These are phyloP conservation scores for Pseudonaja textilis DNA, from an alignment of 2,113 vertebrate genomes.

Conservation along the genomic window DNA sequence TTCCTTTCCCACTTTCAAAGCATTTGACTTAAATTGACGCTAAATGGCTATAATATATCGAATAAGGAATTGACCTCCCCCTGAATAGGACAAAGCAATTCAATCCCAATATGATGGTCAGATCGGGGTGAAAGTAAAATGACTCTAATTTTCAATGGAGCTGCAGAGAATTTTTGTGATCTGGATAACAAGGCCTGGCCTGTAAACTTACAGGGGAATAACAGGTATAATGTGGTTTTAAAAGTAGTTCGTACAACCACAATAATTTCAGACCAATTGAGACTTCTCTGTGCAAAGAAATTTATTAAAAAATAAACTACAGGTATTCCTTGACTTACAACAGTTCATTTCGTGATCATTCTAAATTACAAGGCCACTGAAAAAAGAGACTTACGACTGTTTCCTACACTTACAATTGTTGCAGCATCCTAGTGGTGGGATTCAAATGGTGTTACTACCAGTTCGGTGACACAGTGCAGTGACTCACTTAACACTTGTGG, in stretches of 20 bases:
- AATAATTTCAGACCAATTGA: background rate
- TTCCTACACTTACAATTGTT: background rate
- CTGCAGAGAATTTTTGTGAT: background rate
- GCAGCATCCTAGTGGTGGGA: background rate
- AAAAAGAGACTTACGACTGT: background rate
- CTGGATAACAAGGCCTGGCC: background rate
- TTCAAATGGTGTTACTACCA: too few species aligned
- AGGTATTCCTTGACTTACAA: background rate
- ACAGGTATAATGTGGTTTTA: background rate
- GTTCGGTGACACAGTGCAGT: background rate
- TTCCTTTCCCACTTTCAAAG: background rate
- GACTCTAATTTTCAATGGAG: background rate
- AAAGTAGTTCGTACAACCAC: background rate
- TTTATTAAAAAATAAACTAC: background rate
- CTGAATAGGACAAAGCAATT: constrained; percentile 11
- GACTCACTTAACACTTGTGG: background rate
- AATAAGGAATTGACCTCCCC: background rate
- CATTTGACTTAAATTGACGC: background rate
- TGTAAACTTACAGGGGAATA: background rate
- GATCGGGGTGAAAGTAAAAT: background rate
- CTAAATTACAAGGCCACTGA: background rate
- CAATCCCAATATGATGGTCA: background rate
- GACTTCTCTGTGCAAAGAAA: background rate
- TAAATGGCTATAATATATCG: background rate
- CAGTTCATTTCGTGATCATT: background rate